Evolutionary conservation across 2,797 vertebrate species (phyloP).

Genomic region (Spheniscus humboldti): DNA sequence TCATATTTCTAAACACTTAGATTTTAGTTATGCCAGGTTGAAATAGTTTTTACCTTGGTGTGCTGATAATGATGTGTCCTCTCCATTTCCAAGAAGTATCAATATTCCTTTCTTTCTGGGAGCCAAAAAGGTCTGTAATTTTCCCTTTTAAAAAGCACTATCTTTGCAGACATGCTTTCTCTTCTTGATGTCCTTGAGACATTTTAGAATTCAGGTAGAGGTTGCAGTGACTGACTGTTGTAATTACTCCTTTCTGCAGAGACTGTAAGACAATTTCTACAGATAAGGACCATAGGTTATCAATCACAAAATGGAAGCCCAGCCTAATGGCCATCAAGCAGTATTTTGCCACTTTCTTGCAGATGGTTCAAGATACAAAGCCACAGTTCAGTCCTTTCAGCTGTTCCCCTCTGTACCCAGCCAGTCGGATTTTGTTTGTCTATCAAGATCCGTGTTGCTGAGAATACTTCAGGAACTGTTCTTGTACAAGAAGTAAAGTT

Average conservation of each 20-base stretch:
- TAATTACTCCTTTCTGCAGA: constrained; percentile 2
- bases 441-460: neutral
- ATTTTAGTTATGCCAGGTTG: neutral
- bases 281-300: neutral
- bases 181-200: neutral
- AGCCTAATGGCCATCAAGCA: neutral
- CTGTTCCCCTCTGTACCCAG: neutral
- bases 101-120: neutral
- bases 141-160: neutral
- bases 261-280: neutral
- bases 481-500: neutral
- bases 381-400: neutral
- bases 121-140: neutral
- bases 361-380: neutral
- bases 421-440: neutral
- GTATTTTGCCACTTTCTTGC: neutral
- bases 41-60: neutral
- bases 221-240: neutral
- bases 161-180: neutral
- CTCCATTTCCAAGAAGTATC: neutral
- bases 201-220: neutral
- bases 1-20: neutral
- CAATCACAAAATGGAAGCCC: neutral
- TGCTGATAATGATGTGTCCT: neutral
- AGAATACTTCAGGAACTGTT: neutral